These are phyloP conservation scores for Philypnodon macrostomus DNA, from an alignment of 2,797 vertebrate genomes.

Conservation along the genomic window DNA sequence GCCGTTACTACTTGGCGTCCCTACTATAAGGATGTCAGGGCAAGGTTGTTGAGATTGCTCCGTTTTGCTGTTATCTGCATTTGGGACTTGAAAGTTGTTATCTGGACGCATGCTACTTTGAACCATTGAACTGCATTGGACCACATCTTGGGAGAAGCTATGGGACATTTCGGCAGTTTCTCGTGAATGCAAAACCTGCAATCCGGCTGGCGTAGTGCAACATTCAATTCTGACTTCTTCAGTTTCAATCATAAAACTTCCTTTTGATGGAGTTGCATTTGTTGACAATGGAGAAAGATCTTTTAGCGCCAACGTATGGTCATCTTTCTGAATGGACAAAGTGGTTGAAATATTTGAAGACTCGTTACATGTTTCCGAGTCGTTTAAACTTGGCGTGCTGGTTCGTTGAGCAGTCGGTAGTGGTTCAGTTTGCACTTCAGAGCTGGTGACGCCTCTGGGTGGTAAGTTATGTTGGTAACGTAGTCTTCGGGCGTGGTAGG, in stretches of 20 bases:
- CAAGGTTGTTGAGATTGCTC: constrained; percentile 41
- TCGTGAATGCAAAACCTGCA: constrained; percentile 58
- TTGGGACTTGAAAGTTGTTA: neutral
- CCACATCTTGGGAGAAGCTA: constrained; percentile 50
- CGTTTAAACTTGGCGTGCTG: constrained; percentile 2
- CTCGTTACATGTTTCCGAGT: neutral
- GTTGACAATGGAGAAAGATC: constrained; percentile 3
- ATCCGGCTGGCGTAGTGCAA: constrained; percentile 51
- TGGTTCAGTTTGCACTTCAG: constrained; percentile 79
- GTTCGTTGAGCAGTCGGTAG: constrained; percentile 14
- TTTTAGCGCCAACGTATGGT: constrained; percentile 11
- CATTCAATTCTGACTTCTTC: constrained; percentile 76
- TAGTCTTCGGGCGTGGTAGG: constrained; percentile 72
- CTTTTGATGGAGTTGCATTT: constrained; percentile 32
- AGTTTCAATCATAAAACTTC: constrained; percentile 69
- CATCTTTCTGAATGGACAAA: constrained; percentile 4
- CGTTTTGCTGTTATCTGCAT: constrained; percentile 11
- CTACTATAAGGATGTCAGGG: constrained; percentile 64
- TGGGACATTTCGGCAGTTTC: constrained; percentile 60
- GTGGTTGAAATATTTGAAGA: neutral
- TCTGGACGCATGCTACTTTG: constrained; percentile 31
- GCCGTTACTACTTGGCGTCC: constrained; percentile 12
- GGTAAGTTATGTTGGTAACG: constrained; percentile 69
- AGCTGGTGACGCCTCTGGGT: constrained; percentile 63
- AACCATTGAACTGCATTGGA: constrained; percentile 50